Conservation (phyloP, 2,797 vertebrate genomes). For the Sebastes cheni region DNA sequence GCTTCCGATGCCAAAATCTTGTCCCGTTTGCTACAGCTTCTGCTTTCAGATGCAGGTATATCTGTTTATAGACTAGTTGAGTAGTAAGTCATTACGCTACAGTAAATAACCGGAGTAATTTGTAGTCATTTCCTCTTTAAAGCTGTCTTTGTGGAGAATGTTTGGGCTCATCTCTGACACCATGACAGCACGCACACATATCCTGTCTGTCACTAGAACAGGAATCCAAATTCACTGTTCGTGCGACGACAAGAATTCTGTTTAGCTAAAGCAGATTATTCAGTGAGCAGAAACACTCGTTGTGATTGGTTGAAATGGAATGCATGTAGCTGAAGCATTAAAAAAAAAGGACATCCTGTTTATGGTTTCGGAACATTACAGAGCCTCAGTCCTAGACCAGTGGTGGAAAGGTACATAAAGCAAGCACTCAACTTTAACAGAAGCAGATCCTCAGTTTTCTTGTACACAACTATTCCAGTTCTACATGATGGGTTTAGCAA, state of each 20-base stretch:
- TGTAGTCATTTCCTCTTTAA: not conserved
- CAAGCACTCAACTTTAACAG: conserved; percentile 3
- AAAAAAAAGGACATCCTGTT: not conserved
- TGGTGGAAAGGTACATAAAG: not conserved
- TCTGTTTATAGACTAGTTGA: too few species aligned
- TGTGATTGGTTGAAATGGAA: not conserved
- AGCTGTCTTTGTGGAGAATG: not conserved
- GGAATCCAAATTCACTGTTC: not conserved
- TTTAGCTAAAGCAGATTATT: not conserved
- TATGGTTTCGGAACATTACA: not conserved
- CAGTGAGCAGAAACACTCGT: not conserved
- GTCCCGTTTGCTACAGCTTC: too few species aligned
- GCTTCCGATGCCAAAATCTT: too few species aligned
- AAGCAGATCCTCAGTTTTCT: not conserved
- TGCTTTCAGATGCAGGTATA: too few species aligned
- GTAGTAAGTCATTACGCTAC: not conserved
- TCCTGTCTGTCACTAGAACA: not conserved
- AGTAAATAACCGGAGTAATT: not conserved
- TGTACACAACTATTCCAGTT: conserved; percentile 12
- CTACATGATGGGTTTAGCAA: not conserved
- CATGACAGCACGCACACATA: not conserved
- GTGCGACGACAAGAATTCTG: not conserved
- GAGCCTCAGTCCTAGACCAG: not conserved
- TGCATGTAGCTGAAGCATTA: too few species aligned
- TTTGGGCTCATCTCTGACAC: not conserved